Conservation (phyloP, 2,113 vertebrate genomes). For the Crotalus helleri region DNA sequence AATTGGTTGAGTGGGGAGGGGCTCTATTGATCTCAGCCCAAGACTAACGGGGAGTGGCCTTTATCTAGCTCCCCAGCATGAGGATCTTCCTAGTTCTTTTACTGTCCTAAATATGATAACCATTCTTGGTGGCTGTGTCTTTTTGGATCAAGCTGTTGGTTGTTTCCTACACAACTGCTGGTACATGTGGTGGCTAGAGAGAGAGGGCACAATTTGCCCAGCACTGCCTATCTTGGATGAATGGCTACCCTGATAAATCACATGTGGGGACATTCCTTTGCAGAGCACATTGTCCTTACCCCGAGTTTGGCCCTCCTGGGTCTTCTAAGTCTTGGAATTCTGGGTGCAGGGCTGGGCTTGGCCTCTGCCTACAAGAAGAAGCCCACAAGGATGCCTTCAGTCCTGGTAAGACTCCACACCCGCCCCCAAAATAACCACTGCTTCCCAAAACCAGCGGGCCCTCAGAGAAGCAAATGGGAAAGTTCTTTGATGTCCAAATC, state of each 20-base stretch:
- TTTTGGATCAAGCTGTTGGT: neutral
- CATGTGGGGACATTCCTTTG: rapidly evolving
- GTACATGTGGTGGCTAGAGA: neutral
- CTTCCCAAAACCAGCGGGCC: neutral
- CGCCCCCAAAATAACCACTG: neutral
- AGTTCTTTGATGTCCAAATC: neutral
- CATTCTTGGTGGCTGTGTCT: neutral
- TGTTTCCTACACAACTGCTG: neutral
- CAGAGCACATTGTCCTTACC: conserved; percentile 41
- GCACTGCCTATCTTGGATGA: neutral
- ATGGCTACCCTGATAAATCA: neutral
- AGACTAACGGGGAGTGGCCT: neutral
- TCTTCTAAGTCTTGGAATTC: conserved; percentile 26
- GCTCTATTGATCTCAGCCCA: neutral
- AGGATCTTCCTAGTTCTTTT: neutral
- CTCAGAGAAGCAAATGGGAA: neutral
- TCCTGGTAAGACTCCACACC: conserved; percentile 62
- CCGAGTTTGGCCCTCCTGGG: neutral
- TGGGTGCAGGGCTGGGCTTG: conserved; percentile 42
- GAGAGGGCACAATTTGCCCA: neutral
- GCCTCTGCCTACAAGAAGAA: conserved; percentile 51
- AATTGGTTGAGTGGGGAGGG: neutral
- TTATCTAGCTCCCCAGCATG: neutral
- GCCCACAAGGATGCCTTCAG: conserved; percentile 45
- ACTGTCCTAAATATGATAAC: neutral